Base-by-base conservation (phyloP, 2,888 invertebrate species). In the Bhutanitis thaidina region DNA sequence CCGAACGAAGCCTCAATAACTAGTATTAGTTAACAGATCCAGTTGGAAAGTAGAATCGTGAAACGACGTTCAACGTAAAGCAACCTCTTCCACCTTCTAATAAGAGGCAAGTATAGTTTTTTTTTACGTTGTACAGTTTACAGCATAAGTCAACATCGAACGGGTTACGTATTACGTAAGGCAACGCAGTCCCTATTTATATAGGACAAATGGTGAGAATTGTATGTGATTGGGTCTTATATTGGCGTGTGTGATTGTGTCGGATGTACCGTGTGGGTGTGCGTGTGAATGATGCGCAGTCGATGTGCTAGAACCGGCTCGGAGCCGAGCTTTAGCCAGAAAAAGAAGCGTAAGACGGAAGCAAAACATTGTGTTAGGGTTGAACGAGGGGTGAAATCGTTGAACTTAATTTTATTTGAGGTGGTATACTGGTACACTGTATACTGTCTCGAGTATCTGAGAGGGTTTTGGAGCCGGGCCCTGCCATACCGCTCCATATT, bases 281-380 rank as follows among this genome's bases (percentile, higher is more conserved):
- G 45, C 25, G 49, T 50, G 43, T 51, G 36, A 40, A 44, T 40
- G 50, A 60, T 57, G 57, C 57, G 62, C 59, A 60, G 38, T 43
- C 43, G 57, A 53, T 48, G 25, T 35, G 10, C 10, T 16, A 20
- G 25, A 43, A 43, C 43, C 43, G 43, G 43, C 35, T 35, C 25
- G 9, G 35, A 25, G 43, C 20, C n/a, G n/a, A 20, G 10, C n/a
- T 41, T 30, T n/a, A 39, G 27, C 39, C 62, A 69, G 65, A 70
- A 68, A 74, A 70, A 74, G 69, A 74, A 66, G 75, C 75, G 79
- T 78, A 80, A 77, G 75, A 55, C 72, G 54, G 78, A 74, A 74
- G 78, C 78, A 57, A 64, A 64, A 70, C 71, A 67, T 60, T 54
- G 40, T n/a, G 13, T 10, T 14, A 67, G 78, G 77, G 38, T 25